A percentile compares a stretch with the other conserved stretches of the same genome.
Conservation (phyloP, 2,888 invertebrate genomes). For the Maniola hyperantus region DNA sequence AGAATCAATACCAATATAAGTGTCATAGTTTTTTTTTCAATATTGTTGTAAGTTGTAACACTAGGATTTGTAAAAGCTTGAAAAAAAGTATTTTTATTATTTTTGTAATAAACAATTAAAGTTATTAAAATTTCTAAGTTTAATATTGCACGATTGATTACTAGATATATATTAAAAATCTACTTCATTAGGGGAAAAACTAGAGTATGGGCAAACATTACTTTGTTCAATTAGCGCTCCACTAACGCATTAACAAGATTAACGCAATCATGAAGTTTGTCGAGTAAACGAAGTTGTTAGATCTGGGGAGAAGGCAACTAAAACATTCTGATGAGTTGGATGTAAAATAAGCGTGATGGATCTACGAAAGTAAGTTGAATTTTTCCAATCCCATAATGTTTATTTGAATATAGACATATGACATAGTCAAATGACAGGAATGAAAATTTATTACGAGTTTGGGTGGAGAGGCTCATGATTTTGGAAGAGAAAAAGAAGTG, state of each 20-base stretch:
- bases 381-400: not conserved
- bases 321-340: not conserved
- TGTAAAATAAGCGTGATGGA: not conserved
- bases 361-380: not conserved
- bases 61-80: too few relatives aligned
- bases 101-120: too few relatives aligned
- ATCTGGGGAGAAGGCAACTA: not conserved
- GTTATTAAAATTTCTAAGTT: not conserved
- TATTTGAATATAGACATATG: too few relatives aligned
- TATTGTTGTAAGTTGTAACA: too few relatives aligned
- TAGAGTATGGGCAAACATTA: conserved; percentile 1
- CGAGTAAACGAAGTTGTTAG: not conserved
- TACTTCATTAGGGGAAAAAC: not conserved
- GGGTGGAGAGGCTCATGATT: too few relatives aligned
- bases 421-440: too few relatives aligned
- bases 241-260: conserved; percentile 12
- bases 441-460: too few relatives aligned
- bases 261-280: not conserved
- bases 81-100: too few relatives aligned
- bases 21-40: too few relatives aligned
- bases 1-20: too few relatives aligned
- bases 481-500: too few relatives aligned
- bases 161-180: not conserved
- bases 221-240: conserved; percentile 1
- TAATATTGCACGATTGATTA: conserved; percentile 1